Conservation (phyloP, 2,888 invertebrate genomes). For the Agrochola litura region DNA sequence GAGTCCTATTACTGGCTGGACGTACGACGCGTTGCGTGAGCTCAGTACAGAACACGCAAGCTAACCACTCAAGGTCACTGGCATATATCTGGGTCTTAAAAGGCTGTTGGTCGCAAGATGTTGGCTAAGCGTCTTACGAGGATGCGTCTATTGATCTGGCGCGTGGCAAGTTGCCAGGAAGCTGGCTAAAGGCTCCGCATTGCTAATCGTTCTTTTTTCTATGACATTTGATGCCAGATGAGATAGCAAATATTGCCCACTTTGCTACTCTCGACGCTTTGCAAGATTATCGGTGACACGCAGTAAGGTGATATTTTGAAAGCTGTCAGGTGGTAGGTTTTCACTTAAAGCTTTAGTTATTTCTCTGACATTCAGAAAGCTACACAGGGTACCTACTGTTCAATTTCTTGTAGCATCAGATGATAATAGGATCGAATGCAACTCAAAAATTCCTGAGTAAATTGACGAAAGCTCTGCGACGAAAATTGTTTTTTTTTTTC, state of each 20-base stretch:
- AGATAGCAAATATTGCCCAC: constrained; percentile 11
- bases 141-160: constrained; percentile 39
- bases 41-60: too few species aligned
- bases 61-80: too few species aligned
- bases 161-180: constrained; percentile 29
- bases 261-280: neutral
- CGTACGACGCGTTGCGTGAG: too few species aligned
- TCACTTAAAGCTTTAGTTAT: too few species aligned
- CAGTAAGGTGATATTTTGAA: neutral
- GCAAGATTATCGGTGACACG: neutral
- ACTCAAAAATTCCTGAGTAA: neutral
- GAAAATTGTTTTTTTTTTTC: neutral
- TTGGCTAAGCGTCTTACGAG: neutral
- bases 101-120: neutral
- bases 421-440: neutral
- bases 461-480: neutral
- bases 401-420: too few species aligned
- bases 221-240: constrained; percentile 1
- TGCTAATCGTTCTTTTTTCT: constrained; percentile 19
- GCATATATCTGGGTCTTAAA: too few species aligned
- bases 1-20: too few species aligned
- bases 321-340: neutral
- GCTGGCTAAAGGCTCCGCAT: neutral
- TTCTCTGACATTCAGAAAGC: too few species aligned
- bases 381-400: neutral